Conservation (phyloP, 2,888 invertebrate genomes). For the Rhogogaster chlorosoma region DNA sequence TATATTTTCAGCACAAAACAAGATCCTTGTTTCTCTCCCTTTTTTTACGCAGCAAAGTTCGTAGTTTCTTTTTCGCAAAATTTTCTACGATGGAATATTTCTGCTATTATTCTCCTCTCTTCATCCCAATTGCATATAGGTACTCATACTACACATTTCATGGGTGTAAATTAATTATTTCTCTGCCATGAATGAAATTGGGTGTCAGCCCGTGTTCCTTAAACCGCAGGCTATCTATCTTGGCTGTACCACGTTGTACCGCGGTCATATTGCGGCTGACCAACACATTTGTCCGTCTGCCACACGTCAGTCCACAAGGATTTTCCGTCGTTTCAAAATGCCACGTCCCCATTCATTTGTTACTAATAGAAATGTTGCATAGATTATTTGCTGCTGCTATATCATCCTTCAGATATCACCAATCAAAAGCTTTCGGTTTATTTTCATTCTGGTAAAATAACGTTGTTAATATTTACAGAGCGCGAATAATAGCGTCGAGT, state of each 20-base stretch:
- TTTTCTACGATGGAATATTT: background rate
- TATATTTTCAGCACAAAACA: background rate
- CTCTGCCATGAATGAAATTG: slow-evolving; percentile 28
- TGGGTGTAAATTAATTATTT: slow-evolving; percentile 1
- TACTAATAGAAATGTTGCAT: slow-evolving; percentile 16
- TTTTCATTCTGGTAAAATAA: background rate
- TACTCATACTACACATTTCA: background rate
- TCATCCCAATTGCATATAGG: background rate
- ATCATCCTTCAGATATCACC: background rate
- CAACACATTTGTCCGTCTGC: slow-evolving; percentile 30
- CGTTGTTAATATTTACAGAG: background rate
- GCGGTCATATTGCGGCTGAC: slow-evolving; percentile 43
- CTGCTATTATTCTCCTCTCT: background rate
- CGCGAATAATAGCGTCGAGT: background rate
- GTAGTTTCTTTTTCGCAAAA: background rate
- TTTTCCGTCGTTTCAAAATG: slow-evolving; percentile 34
- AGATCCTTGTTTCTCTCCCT: background rate
- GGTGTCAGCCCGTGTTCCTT: slow-evolving; percentile 28
- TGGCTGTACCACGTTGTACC: slow-evolving; percentile 19
- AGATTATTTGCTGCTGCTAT: background rate
- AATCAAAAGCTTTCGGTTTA: background rate
- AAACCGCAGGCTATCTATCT: slow-evolving; percentile 44
- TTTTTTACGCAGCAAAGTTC: background rate
- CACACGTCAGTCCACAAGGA: slow-evolving; percentile 14
- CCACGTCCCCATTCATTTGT: background rate